phyloP scores from a whole-genome alignment of 1,140 invertebrate species.

The Belonocnema kinseyi region DNA sequence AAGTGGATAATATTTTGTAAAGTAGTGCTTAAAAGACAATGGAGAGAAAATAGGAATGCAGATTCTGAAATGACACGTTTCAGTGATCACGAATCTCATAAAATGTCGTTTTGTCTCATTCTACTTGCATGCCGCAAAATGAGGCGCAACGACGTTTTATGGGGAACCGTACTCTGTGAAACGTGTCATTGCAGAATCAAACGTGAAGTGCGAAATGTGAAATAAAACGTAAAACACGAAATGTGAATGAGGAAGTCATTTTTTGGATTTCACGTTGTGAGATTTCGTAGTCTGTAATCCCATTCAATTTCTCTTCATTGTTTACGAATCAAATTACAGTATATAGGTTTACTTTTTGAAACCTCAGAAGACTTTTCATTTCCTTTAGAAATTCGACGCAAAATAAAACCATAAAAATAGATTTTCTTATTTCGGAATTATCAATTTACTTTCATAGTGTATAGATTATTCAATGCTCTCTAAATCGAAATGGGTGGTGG shows the following conservation, averaged over 20 bases:
- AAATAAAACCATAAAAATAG: no score
- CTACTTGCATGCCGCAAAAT: neutral
- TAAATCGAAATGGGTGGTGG: no score
- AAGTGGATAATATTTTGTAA: constrained; percentile 9
- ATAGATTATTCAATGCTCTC: no score
- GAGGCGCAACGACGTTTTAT: neutral
- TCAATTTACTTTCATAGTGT: no score
- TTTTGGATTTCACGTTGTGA: neutral
- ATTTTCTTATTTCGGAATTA: no score
- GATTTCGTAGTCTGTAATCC: neutral
- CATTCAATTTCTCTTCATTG: no score
- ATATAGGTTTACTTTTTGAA: no score
- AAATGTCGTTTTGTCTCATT: constrained; percentile 17
- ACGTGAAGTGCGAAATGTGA: constrained; percentile 24
- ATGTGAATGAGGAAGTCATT: neutral
- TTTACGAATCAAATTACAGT: no score
- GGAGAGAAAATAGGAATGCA: neutral
- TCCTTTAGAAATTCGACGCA: no score
- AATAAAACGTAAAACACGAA: constrained; percentile 18
- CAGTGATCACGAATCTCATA: constrained; percentile 15
- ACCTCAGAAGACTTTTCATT: no score
- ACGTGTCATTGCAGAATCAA: constrained; percentile 31
- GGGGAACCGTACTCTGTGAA: neutral
- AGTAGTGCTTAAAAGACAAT: neutral
- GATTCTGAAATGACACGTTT: constrained; percentile 26